Conservation (phyloP, 2,888 invertebrate genomes). For the Pseudococcus viburni region DNA sequence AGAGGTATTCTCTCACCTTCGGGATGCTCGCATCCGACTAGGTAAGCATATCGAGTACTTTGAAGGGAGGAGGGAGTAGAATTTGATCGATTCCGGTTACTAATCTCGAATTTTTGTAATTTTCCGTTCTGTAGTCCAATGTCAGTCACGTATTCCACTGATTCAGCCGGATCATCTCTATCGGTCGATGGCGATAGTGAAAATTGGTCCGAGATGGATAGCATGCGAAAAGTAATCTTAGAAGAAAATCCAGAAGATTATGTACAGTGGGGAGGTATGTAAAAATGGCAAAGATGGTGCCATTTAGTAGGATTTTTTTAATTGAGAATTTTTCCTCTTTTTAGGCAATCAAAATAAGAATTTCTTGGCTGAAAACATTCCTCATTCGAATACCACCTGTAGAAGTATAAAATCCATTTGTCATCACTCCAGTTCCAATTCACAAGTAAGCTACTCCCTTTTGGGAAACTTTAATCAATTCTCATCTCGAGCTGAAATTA, state of each 20-base stretch:
- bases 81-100: neutral
- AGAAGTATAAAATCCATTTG: slow-evolving; percentile 59
- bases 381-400: slow-evolving; percentile 52
- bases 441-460: slow-evolving; percentile 30
- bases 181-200: slow-evolving; percentile 76
- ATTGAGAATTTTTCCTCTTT: neutral
- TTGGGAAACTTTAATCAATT: neutral
- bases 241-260: slow-evolving; percentile 78
- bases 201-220: slow-evolving; percentile 71
- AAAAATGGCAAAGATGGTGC: no score
- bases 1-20: slow-evolving; percentile 74
- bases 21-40: slow-evolving; percentile 75
- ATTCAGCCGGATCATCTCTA: slow-evolving; percentile 80
- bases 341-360: slow-evolving; percentile 61
- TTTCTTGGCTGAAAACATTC: slow-evolving; percentile 63
- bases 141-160: slow-evolving; percentile 76
- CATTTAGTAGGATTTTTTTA: no score
- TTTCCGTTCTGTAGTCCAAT: slow-evolving; percentile 73
- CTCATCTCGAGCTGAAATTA: neutral
- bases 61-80: neutral
- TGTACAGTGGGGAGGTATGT: slow-evolving; percentile 71
- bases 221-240: slow-evolving; percentile 74
- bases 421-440: slow-evolving; percentile 61
- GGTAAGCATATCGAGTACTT: slow-evolving; percentile 68
- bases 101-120: neutral